These are phyloP conservation scores for Lycocorax pyrrhopterus DNA, from an alignment of 2,113 vertebrate species.

Conservation along the genomic window DNA sequence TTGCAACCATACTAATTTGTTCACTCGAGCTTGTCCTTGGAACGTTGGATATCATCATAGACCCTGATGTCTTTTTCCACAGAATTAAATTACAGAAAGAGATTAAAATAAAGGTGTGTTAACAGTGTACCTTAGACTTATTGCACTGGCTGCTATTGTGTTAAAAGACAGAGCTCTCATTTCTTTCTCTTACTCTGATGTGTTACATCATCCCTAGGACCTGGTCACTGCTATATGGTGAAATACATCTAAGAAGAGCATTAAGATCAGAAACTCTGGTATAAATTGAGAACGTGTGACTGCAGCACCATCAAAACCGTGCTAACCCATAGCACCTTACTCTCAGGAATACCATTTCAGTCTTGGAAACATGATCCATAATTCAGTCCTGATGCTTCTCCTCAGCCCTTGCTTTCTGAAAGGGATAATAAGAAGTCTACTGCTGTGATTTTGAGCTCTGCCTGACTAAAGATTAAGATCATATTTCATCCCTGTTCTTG, in stretches of 20 bases:
- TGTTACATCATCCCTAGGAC: not conserved
- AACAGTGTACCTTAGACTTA: not conserved
- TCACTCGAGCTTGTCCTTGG: not conserved
- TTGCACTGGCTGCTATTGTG: not conserved
- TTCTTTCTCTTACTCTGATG: not conserved
- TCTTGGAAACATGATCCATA: not conserved
- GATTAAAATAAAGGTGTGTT: not conserved
- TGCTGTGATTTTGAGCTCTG: not conserved
- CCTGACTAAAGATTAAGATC: not conserved
- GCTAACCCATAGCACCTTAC: not conserved
- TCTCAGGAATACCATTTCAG: not conserved
- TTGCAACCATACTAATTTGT: not conserved
- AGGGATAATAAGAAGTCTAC: not conserved
- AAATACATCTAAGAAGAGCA: not conserved
- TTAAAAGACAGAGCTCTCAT: not conserved
- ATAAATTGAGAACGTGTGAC: not conserved
- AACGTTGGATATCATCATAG: not conserved
- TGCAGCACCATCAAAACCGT: not conserved
- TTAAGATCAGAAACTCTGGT: not conserved
- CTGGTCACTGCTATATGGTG: not conserved
- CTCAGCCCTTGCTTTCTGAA: not conserved
- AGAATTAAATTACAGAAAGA: not conserved
- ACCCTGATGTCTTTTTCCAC: not conserved
- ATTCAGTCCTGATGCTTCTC: not conserved
- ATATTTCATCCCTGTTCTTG: not conserved